Percentiles rank a stretch among this genome's conserved stretches.
These are phyloP conservation scores for Scytalopus superciliaris DNA, from an alignment of 2,113 vertebrate species.

Conservation along the genomic window DNA sequence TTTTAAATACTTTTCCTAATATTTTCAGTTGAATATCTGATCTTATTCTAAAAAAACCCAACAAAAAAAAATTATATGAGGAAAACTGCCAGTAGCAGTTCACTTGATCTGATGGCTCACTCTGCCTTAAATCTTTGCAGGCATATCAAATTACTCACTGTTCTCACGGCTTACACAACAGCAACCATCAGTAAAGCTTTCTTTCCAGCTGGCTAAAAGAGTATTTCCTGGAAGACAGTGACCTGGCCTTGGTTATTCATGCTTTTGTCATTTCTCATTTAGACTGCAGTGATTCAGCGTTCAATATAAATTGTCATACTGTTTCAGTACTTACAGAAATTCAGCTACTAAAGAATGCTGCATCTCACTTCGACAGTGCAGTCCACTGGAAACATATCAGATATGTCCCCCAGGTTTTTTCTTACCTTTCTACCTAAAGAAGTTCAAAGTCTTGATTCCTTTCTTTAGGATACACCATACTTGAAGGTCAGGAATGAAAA, in stretches of 20 bases:
- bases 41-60: background rate
- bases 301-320: background rate
- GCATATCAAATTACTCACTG: background rate
- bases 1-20: background rate
- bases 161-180: conserved; percentile 10
- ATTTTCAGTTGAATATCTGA: background rate
- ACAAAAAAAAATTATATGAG: background rate
- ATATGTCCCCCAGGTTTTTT: background rate
- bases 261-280: conserved; percentile 47
- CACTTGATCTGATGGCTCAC: background rate
- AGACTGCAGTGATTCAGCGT: background rate
- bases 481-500: background rate
- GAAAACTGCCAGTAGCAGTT: background rate
- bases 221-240: conserved; percentile 52
- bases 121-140: background rate
- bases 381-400: background rate
- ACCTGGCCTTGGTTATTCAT: conserved; percentile 33
- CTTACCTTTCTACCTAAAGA: background rate
- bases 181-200: background rate
- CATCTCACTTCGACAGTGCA: background rate
- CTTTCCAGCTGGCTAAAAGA: conserved; percentile 40
- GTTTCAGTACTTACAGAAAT: background rate
- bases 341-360: background rate
- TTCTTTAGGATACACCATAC: background rate
- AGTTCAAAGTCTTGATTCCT: background rate